Base-by-base conservation (phyloP, 2,113 vertebrate species). In the Tricholaema leucomelas region DNA sequence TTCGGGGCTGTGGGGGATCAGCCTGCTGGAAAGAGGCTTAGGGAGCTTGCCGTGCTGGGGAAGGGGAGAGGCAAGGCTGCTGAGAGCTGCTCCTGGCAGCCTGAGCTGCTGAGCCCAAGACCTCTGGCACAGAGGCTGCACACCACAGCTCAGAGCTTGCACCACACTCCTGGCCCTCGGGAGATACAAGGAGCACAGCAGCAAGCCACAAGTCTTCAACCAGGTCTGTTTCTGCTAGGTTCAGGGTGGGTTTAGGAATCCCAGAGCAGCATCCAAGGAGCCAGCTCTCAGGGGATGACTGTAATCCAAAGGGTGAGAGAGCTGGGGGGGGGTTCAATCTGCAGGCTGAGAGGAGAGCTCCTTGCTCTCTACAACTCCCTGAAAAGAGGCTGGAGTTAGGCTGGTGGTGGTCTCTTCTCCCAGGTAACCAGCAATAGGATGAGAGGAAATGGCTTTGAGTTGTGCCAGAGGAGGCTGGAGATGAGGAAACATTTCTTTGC, bases 71-170 rank as follows among this genome's bases (percentile, higher is more conserved):
- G 69, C 61, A 93, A 69, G 88, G 25, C 42, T 20, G 71, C 40
- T 69, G 66, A 91, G 83, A 73, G 44, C 69, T n/a, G 64, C 81
- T 87, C 12, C 90, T 80, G 78, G 75, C 64, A 87, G 87, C 56
- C 31, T 65, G 72, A 75, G 30, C 38, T 35, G 15, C 1, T 5
- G 58, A 48, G 7, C 64, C 27, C 5, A 5, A 48, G 63, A 63
- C 59, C 50, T 66, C 46, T 46, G 50, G 82, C 0, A 2, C 72
- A 24, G 46, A 16, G 44, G 38, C 70, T 75, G 6, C 59, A 75
- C 5, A 0, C 55, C 55, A 61, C 60, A 50, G n/a, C 20, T 63
- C 8, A 2, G 72, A 27, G n/a, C n/a, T n/a, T n/a, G n/a, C n/a
- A n/a, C n/a, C n/a, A n/a, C n/a, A n/a, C n/a, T n/a, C n/a, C n/a